phyloP scores from a whole-genome alignment of 2,888 invertebrate species.

The Mongoloraphidia duomilia region DNA sequence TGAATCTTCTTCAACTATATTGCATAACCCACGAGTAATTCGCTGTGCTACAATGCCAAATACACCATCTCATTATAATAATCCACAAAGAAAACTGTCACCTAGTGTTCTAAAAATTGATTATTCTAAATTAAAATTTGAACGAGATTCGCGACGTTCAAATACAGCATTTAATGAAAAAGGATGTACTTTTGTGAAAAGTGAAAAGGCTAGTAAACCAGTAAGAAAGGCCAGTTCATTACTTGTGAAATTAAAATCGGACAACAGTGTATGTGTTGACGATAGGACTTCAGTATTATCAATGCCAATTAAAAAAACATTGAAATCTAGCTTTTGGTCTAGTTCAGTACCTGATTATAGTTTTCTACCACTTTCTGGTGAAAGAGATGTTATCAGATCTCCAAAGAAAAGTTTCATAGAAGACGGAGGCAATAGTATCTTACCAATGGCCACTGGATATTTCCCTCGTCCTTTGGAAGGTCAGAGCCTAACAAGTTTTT shows the following conservation, averaged over 20 bases:
- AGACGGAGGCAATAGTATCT: slow-evolving; percentile 40
- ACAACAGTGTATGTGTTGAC: too few species aligned
- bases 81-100: slow-evolving; percentile 15
- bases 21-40: slow-evolving; percentile 6
- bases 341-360: slow-evolving; percentile 25
- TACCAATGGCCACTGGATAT: slow-evolving; percentile 40
- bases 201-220: too few species aligned
- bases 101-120: slow-evolving; percentile 25
- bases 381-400: slow-evolving; percentile 31
- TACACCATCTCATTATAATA: slow-evolving; percentile 21
- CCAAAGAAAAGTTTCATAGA: slow-evolving; percentile 43
- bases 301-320: slow-evolving; percentile 3
- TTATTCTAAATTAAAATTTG: slow-evolving; percentile 17
- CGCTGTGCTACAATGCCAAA: slow-evolving; percentile 22
- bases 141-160: too few species aligned
- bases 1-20: slow-evolving; percentile 5
- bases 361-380: slow-evolving; percentile 26
- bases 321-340: slow-evolving; percentile 1
- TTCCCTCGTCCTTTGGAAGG: slow-evolving; percentile 48
- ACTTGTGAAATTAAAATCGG: slow-evolving; percentile 11
- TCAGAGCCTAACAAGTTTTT: slow-evolving; percentile 56
- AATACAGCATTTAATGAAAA: too few species aligned
- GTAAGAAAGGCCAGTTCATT: slow-evolving; percentile 12
- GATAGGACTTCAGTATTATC: too few species aligned
- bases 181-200: too few species aligned